These are phyloP conservation scores for Amphiura filiformis DNA, from an alignment of 35 echinoderm and acorn worm genomes.

Conservation along the genomic window DNA sequence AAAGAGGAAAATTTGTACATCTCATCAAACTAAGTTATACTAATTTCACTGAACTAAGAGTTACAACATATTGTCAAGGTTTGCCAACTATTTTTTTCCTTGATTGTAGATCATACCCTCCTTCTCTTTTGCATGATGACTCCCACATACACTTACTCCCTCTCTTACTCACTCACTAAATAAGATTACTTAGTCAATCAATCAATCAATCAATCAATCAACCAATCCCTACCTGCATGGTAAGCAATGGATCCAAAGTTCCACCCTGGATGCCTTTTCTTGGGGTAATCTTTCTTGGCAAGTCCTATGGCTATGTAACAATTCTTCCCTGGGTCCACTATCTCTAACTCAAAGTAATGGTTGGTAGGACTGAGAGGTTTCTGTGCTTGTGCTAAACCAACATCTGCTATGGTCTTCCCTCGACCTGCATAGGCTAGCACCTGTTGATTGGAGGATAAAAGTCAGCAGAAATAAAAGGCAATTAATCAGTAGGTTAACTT, in stretches of 20 bases:
- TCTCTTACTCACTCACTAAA: too few species aligned
- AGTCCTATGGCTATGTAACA: constrained; percentile 96
- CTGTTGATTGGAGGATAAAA: constrained; percentile 47
- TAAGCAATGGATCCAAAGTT: constrained; percentile 94
- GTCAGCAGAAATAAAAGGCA: not conserved
- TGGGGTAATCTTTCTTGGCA: constrained; percentile 85
- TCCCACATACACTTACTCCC: too few species aligned
- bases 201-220: too few species aligned
- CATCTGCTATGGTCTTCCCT: constrained; percentile 78
- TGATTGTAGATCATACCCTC: too few species aligned
- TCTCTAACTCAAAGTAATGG: constrained; percentile 98
- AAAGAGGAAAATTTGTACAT: too few species aligned
- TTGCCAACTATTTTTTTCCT: too few species aligned
- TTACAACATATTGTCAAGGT: too few species aligned
- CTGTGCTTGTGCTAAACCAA: constrained; percentile 83
- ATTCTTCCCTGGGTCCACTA: constrained; percentile 90
- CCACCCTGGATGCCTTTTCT: constrained; percentile 91
- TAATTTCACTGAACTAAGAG: too few species aligned
- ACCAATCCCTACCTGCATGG: constrained; percentile 82
- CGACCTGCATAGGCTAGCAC: constrained; percentile 76
- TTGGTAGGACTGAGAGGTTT: constrained; percentile 91
- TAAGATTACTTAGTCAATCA: too few species aligned
- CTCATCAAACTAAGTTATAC: too few species aligned
- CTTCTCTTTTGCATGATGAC: too few species aligned
- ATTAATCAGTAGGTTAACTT: not conserved